A percentile compares a stretch with the other conserved stretches of the same genome.
These are phyloP conservation scores for Channa argus DNA, from an alignment of 2,113 vertebrate genomes.

Conservation along the genomic window DNA sequence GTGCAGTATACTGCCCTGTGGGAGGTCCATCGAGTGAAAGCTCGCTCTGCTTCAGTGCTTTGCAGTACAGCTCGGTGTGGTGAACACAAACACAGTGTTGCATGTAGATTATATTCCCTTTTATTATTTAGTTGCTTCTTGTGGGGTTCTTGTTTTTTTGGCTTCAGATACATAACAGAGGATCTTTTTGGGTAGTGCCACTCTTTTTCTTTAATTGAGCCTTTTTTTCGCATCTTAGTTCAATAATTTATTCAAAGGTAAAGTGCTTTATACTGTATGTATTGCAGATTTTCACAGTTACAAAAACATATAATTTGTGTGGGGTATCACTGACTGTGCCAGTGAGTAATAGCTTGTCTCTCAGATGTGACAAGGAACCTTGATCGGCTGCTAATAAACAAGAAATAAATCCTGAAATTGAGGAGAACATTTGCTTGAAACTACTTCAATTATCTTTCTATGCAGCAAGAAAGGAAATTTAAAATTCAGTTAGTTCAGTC, in stretches of 20 bases:
- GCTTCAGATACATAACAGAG: background rate
- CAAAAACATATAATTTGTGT: too few species aligned
- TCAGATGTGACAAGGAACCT: background rate
- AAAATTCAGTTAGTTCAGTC: too few species aligned
- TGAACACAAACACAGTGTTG: constrained; percentile 18
- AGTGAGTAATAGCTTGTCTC: background rate
- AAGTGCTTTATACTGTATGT: too few species aligned
- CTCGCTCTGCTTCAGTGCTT: constrained; percentile 45
- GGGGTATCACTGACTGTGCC: background rate
- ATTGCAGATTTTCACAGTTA: too few species aligned
- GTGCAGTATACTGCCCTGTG: constrained; percentile 48
- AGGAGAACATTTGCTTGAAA: too few species aligned
- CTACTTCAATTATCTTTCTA: too few species aligned
- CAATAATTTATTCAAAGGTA: too few species aligned
- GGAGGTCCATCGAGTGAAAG: constrained; percentile 66
- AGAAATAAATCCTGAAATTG: background rate
- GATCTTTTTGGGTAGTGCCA: background rate
- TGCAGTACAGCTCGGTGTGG: constrained; percentile 30
- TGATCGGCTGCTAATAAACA: background rate
- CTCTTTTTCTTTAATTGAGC: too few species aligned
- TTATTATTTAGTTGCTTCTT: constrained; percentile 1
- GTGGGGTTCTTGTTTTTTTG: constrained; percentile 12
- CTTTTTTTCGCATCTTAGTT: too few species aligned
- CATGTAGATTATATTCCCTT: constrained; percentile 27
- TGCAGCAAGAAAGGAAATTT: too few species aligned